Conservation (phyloP, 2,888 invertebrate genomes). For the Sipha maydis region DNA sequence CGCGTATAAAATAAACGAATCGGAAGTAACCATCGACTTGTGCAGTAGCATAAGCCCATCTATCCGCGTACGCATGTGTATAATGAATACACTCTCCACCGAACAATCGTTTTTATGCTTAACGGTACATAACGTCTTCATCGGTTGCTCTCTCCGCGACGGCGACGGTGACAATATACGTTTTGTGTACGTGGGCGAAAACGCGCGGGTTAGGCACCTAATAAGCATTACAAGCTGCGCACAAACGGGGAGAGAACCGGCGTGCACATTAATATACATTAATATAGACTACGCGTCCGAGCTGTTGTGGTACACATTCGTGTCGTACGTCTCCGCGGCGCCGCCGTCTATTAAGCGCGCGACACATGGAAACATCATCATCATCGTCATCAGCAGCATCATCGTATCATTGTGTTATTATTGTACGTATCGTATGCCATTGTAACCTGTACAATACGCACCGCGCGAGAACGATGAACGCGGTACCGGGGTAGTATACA, state of each 20-base stretch:
- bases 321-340: too few species aligned
- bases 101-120: constrained; percentile 42
- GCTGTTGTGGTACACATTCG: too few species aligned
- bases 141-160: neutral
- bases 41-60: neutral
- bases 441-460: too few species aligned
- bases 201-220: neutral
- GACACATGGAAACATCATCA: neutral
- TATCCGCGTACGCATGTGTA: neutral
- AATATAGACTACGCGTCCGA: too few species aligned
- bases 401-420: too few species aligned
- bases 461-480: too few species aligned
- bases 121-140: constrained; percentile 46
- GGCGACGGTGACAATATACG: neutral
- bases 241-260: neutral
- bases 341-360: neutral
- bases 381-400: too few species aligned
- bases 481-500: too few species aligned
- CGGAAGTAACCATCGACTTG: constrained; percentile 28
- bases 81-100: neutral
- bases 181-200: neutral
- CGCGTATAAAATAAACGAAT: neutral
- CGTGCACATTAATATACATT: neutral
- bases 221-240: neutral
- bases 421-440: too few species aligned